Percentiles rank a stretch among this genome's conserved stretches.
Evolutionary conservation across 35 echinoderm and acorn worm genomes (phyloP).

Genomic region (Nesometra sesokonis): DNA sequence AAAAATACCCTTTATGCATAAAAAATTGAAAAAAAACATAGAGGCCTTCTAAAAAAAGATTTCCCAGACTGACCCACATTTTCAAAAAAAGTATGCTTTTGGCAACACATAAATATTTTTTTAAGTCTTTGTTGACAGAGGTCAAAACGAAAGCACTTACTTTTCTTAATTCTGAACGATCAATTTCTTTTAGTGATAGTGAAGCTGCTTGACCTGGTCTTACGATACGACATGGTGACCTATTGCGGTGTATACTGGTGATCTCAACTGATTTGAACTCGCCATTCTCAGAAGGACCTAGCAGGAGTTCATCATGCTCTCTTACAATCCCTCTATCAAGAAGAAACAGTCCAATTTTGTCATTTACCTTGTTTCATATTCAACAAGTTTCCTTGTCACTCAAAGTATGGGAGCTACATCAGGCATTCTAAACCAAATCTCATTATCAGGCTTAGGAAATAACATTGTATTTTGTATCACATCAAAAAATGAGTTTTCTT

Average conservation of each 20-base stretch:
- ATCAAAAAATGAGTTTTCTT: no score
- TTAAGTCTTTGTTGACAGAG: no score
- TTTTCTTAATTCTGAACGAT: conserved; percentile 58
- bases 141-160: conserved; percentile 20
- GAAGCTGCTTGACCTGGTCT: conserved; percentile 91
- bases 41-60: no score
- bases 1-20: no score
- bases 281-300: conserved; percentile 79
- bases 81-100: background rate
- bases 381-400: background rate
- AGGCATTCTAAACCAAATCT: no score
- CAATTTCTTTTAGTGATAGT: conserved; percentile 62
- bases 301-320: conserved; percentile 60
- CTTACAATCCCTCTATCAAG: conserved; percentile 57
- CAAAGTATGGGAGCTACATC: background rate
- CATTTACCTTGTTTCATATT: background rate
- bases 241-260: conserved; percentile 86
- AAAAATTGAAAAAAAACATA: no score
- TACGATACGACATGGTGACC: conserved; percentile 74
- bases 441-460: no score
- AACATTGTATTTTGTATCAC: no score
- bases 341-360: background rate
- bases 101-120: no score
- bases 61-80: background rate
- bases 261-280: conserved; percentile 55